Percentiles rank a stretch among this genome's conserved stretches.
Evolutionary conservation across 2,888 invertebrate species (phyloP).

Genomic region (Perithous albicinctus): DNA sequence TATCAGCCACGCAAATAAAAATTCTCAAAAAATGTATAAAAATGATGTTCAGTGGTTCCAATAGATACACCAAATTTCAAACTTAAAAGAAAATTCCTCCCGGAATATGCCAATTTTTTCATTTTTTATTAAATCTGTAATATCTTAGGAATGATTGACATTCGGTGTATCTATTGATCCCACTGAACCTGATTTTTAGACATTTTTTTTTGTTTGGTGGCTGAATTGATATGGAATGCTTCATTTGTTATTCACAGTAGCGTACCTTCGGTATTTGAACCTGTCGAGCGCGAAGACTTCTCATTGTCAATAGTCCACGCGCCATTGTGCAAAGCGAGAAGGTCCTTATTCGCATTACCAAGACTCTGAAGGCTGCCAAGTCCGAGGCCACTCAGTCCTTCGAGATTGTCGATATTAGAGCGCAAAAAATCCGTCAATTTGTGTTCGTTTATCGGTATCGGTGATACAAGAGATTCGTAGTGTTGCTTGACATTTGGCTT

Average conservation of each 20-base stretch:
- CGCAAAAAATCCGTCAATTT: constrained; percentile 90
- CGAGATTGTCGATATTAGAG: constrained; percentile 90
- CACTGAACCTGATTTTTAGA: too few species aligned
- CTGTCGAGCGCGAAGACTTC: constrained; percentile 79
- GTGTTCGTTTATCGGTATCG: constrained; percentile 85
- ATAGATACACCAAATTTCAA: too few species aligned
- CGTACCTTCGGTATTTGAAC: constrained; percentile 82
- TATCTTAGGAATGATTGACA: too few species aligned
- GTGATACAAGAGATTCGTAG: constrained; percentile 83
- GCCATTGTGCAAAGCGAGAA: constrained; percentile 89
- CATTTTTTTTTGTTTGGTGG: too few species aligned
- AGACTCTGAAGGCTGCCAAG: constrained; percentile 80
- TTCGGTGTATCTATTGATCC: too few species aligned
- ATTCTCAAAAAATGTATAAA: too few species aligned
- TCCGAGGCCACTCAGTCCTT: constrained; percentile 86
- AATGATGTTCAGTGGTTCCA: too few species aligned
- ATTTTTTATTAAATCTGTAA: too few species aligned
- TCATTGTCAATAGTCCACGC: constrained; percentile 86
- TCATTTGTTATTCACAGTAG: not conserved
- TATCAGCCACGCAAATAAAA: too few species aligned
- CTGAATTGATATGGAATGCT: too few species aligned
- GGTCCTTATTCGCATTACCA: constrained; percentile 86
- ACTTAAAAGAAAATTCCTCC: too few species aligned
- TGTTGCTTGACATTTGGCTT: constrained; percentile 81
- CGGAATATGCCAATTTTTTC: too few species aligned